A percentile compares a stretch with the other conserved stretches of the same genome.
Conservation (phyloP, 2,797 vertebrate genomes). For the Acridotheres tristis region DNA sequence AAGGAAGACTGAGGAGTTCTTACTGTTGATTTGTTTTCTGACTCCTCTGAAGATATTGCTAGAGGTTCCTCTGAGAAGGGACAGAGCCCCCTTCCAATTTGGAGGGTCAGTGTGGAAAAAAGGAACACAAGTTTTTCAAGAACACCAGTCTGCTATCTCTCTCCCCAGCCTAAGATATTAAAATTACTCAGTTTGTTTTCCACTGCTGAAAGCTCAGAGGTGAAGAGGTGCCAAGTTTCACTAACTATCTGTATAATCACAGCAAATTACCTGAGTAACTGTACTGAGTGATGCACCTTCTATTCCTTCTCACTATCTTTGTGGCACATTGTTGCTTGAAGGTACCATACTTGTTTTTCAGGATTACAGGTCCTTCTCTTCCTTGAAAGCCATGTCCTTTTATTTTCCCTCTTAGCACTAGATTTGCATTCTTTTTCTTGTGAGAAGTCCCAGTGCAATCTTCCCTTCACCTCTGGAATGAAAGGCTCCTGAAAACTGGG, state of each 20-base stretch:
- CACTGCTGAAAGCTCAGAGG: neutral
- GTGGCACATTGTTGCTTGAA: neutral
- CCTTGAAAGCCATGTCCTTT: neutral
- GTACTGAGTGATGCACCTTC: conserved; percentile 24
- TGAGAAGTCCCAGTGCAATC: neutral
- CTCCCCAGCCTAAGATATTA: neutral
- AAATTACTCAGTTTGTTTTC: conserved; percentile 17
- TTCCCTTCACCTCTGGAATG: neutral
- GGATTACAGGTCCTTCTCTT: neutral
- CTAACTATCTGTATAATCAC: conserved; percentile 33
- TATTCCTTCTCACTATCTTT: neutral
- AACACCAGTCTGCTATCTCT: neutral
- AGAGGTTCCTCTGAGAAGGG: neutral
- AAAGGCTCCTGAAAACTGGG: neutral
- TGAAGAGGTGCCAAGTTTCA: conserved; percentile 35
- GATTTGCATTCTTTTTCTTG: neutral
- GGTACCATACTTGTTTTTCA: conserved; percentile 5
- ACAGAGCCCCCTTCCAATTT: neutral
- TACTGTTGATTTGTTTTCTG: neutral
- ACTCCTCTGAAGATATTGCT: neutral
- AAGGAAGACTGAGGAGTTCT: neutral
- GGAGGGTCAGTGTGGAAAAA: neutral
- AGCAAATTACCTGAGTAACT: conserved; percentile 36
- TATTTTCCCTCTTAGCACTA: neutral
- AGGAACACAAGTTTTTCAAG: neutral